Evolutionary conservation across 2,888 invertebrate species (phyloP), one percentile per base, ranked within the genome.

Genomic region (Sphaerophoria taeniata): DNA sequence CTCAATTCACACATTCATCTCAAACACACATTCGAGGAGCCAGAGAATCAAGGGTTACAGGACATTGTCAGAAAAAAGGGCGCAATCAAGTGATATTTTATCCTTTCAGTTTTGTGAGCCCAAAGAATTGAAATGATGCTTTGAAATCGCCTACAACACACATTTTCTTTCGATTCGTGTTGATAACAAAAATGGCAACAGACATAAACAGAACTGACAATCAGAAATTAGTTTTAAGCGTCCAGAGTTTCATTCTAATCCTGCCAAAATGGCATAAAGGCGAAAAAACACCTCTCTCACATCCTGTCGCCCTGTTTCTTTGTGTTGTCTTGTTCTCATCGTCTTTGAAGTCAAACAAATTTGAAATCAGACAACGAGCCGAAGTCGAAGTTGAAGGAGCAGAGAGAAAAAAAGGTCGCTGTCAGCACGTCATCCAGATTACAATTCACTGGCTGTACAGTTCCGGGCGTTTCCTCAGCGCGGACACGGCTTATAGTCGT

Each of bases 381-480:
- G 39, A 47, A 31, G 47, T 16, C 5, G 34, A n/a, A 67, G 39
- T 53, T n/a, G 39, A 53, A 36, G 81, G 12, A 61, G 67, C 53
- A 60, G 45, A 36, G 78, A 82, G 45, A 47, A 83, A 82, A 65
- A 83, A 83, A 78, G 78, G 70, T 83, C 73, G 65, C 78, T 83
- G 83, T 83, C 83, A 83, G 83, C 78, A 83, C 78, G 83, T 78
- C 78, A 78, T 78, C 78, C 70, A 83, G 83, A 83, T 83, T 78
- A 78, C 83, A 83, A 78, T 83, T 74, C 78, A 83, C 83, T 78
- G 83, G 77, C 83, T 83, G 74, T 74, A 78, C 78, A 83, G 78
- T 83, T 83, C 78, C 78, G 70, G 73, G 63, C 72, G 70, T 77
- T 73, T 82, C 77, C 77, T 77, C 77, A 49, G 77, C 65, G 61